Base-by-base conservation (phyloP, 2,888 invertebrate species). In the Colostygia pectinataria region DNA sequence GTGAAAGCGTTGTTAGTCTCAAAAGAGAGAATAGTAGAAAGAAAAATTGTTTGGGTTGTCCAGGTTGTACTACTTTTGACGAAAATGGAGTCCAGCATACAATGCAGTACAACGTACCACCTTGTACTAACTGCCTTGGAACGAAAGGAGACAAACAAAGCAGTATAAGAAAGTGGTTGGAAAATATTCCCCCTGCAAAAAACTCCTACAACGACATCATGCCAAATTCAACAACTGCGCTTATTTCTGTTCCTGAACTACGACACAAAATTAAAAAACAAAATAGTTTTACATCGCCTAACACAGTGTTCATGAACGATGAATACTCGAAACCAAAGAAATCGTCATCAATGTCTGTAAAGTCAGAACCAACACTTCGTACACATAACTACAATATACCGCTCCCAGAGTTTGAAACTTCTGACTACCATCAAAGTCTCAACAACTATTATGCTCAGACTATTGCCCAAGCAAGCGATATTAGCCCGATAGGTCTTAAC, bases 101-200 rank as follows among this genome's bases (percentile, higher is more conserved):
- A 28, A 77, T 91, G 1, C 91, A 87, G 65, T 80, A 81, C 38
- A 85, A 87, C 40, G 66, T 80, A 27, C 69, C 90, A 14, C 83
- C 91, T 0, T 93, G 93, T 68, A 80, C 86, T 8, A 92, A 85
- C 53, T 93, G 93, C 62, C 65, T 87, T 0, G 77, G 80, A 15
- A 86, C 88, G 33, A 91, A 91, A 71, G 94, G 95, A 27, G 94
- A 93, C 65, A 95, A 95, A 71, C 94, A 95, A 66, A 92, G 91
- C 60, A 95, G 93, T 70, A 95, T 95, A 36, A 90, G 93, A 53
- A 93, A 94, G 75, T 95, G 95, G 95, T 75, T 95, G 28, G 95
- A 95, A 79, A 93, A 94, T 60, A 93, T 95, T 37, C 94, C 94
- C 27, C 74, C 74, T 45, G 69, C 66, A 12, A 88, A 89, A 64